These are phyloP conservation scores for Bombus ignitus DNA, from an alignment of 1,140 invertebrate genomes.

Conservation along the genomic window DNA sequence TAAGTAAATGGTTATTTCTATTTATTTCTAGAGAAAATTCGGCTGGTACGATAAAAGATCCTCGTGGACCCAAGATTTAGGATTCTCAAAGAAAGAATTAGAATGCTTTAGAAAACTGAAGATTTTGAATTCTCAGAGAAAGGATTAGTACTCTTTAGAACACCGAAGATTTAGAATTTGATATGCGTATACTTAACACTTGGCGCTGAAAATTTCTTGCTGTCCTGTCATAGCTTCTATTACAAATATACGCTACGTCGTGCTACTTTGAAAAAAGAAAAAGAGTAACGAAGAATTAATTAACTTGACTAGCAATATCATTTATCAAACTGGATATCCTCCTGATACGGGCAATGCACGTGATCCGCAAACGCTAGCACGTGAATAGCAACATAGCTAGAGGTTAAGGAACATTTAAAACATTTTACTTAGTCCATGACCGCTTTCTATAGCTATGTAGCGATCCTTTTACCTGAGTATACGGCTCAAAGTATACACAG, in stretches of 20 bases:
- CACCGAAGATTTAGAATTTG: neutral
- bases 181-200: no score
- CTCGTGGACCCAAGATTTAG: neutral
- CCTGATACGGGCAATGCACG: constrained; percentile 9
- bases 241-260: neutral
- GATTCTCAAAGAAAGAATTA: neutral
- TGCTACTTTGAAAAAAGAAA: neutral
- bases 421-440: constrained; percentile 34
- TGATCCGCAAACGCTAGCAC: constrained; percentile 30
- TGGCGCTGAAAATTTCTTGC: no score
- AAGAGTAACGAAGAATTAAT: neutral
- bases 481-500: neutral
- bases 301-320: neutral
- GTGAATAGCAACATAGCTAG: constrained; percentile 19
- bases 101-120: neutral
- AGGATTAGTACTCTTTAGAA: neutral
- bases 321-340: neutral
- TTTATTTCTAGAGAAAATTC: neutral
- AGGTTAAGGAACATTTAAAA: constrained; percentile 10
- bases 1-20: neutral
- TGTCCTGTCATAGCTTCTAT: neutral
- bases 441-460: constrained; percentile 1
- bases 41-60: neutral
- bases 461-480: constrained; percentile 34
- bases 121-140: neutral